Evolutionary conservation across 1,140 invertebrate species (phyloP).

Genomic region (Stegodyphus mimosarum): DNA sequence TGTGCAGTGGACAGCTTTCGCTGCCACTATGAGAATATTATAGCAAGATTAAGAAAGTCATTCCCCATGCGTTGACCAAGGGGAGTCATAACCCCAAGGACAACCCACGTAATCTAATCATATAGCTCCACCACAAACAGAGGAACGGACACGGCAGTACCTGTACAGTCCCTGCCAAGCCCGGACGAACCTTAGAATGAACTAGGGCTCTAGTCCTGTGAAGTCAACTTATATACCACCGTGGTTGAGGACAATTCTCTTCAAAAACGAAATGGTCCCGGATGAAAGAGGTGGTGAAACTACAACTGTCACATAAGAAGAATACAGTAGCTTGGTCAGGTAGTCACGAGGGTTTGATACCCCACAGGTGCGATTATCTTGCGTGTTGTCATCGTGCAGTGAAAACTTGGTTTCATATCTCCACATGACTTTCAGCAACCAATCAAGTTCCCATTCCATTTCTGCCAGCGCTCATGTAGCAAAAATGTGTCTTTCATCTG

Average conservation of each 20-base stretch:
- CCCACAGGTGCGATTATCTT: background rate
- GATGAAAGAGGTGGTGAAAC: background rate
- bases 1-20: no score
- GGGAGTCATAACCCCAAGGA: no score
- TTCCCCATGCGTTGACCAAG: no score
- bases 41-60: no score
- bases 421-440: background rate
- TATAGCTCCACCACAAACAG: no score
- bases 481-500: background rate
- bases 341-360: background rate
- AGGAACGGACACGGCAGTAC: no score
- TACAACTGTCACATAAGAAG: background rate
- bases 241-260: background rate
- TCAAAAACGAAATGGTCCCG: background rate
- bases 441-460: background rate
- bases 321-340: background rate
- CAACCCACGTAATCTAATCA: no score
- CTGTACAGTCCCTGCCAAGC: no score
- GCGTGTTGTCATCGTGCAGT: background rate
- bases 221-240: no score
- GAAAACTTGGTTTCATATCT: background rate
- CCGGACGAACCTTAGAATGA: no score
- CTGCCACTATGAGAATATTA: no score
- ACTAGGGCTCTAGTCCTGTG: no score
- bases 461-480: background rate